Evolutionary conservation across 2,888 invertebrate genomes (phyloP), one percentile per base, ranked within the genome.

Genomic region (Tipula helvola): DNA sequence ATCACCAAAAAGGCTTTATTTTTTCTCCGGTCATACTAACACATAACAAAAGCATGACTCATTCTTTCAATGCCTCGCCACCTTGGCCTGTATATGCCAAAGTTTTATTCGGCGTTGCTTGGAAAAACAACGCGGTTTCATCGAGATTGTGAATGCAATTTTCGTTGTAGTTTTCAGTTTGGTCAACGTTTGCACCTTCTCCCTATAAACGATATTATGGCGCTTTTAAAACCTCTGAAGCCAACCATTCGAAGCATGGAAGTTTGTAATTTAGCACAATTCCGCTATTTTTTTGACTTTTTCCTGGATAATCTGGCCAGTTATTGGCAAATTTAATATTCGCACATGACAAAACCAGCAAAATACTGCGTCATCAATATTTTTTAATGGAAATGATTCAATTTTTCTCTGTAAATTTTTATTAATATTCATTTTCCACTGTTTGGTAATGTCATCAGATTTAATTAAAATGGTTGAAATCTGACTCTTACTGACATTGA

Each of bases 261-360:
- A 87, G 84, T 87, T 87, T 36, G 41, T 84, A 83, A 84, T 16
- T 71, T 71, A 13, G 12, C 39, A 8, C n/a, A 12, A 16, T 28
- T 83, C n/a, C n/a, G 86, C 86, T 36, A 87, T 12, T 87, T 87
- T 13, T 87, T n/a, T 87, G 4, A 42, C 87, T 84, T 87, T 84
- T 36, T 52, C 84, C 18, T 87, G 87, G 3, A 87, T 41, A 44
- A 87, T 87, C 84, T 36, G 10, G 2, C 87, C 84, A 44, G 36
- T 84, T 16, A 87, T 18, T n/a, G 47, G 28, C 8, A 87, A 36
- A 42, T 87, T 83, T 28, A 5, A 7, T 7, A 83, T 8, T 86
- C 71, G 44, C 12, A 44, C 13, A 44, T 3, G 44, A 44, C 44
- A 8, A 44, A 44, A 44, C 44, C 44, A 44, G 44, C 44, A 12